Conservation (phyloP, 2,113 vertebrate species). For the Anoura caudifer region DNA sequence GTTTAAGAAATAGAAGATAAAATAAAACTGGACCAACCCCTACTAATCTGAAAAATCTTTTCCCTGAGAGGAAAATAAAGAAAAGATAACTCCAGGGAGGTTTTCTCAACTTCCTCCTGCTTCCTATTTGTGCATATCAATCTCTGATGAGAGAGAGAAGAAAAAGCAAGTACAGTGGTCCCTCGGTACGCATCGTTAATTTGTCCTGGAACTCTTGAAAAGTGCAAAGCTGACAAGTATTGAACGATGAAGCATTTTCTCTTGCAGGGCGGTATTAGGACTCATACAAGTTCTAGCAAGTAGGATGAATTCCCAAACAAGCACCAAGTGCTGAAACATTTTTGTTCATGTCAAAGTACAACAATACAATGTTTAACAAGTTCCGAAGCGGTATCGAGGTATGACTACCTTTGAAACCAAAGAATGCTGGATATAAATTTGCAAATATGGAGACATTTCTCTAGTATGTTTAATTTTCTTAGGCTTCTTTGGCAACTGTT, state of each 20-base stretch:
- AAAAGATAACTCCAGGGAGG: not conserved
- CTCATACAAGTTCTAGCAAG: too few species aligned
- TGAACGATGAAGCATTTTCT: too few species aligned
- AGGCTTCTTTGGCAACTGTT: not conserved
- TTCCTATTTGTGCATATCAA: not conserved
- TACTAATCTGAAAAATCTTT: not conserved
- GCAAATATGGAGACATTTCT: not conserved
- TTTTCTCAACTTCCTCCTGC: not conserved
- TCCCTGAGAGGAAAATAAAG: not conserved
- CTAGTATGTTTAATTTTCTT: slow-evolving; percentile 3
- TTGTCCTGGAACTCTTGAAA: too few species aligned
- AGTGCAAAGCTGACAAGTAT: too few species aligned
- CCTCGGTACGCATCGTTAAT: too few species aligned
- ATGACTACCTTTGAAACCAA: not conserved
- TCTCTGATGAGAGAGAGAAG: not conserved
- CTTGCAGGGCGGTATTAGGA: too few species aligned
- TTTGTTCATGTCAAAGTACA: too few species aligned
- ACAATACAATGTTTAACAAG: too few species aligned
- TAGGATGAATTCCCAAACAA: too few species aligned
- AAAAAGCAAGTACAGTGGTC: not conserved
- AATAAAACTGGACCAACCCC: not conserved
- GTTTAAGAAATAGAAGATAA: not conserved
- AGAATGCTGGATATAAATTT: not conserved
- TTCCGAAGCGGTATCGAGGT: too few species aligned
- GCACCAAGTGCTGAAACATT: too few species aligned